Conservation (phyloP, 2,113 vertebrate genomes). For the Leptobrachium leishanense region DNA sequence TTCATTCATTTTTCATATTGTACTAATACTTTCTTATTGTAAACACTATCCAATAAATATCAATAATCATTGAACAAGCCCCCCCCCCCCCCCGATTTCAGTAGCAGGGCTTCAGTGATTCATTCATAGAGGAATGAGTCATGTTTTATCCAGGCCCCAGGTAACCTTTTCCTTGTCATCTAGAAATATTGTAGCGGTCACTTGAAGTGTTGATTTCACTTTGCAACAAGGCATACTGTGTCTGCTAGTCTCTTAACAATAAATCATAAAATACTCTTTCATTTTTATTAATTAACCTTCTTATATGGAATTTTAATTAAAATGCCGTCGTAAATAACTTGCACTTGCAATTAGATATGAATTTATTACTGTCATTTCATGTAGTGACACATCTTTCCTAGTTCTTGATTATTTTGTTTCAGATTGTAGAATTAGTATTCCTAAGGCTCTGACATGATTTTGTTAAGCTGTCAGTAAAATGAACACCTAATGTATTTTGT, state of each 20-base stretch:
- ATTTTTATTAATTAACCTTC: slow-evolving; percentile 40
- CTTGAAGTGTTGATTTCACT: slow-evolving; percentile 24
- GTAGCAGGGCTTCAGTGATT: background rate
- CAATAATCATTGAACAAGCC: background rate
- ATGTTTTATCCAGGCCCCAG: slow-evolving; percentile 8
- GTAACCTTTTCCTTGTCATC: slow-evolving; percentile 13
- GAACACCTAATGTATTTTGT: background rate
- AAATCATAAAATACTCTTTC: slow-evolving; percentile 27
- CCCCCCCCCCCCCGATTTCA: slow-evolving; percentile 4
- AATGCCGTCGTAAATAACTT: slow-evolving; percentile 41
- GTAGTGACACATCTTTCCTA: background rate
- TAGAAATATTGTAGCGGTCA: slow-evolving; percentile 10
- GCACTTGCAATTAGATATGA: slow-evolving; percentile 36
- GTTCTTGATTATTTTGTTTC: slow-evolving; percentile 1
- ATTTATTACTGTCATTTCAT: slow-evolving; percentile 35
- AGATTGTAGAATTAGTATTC: slow-evolving; percentile 22
- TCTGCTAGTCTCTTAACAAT: slow-evolving; percentile 14
- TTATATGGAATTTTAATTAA: slow-evolving; percentile 40
- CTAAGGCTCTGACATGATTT: slow-evolving; percentile 8
- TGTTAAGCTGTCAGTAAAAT: background rate
- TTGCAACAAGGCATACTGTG: slow-evolving; percentile 8
- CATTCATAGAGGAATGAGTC: slow-evolving; percentile 31
- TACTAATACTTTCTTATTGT: no score
- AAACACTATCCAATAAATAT: background rate
- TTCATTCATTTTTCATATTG: no score